Evolutionary conservation across 2,888 invertebrate species (phyloP).

Genomic region (Lampropteryx suffumata): DNA sequence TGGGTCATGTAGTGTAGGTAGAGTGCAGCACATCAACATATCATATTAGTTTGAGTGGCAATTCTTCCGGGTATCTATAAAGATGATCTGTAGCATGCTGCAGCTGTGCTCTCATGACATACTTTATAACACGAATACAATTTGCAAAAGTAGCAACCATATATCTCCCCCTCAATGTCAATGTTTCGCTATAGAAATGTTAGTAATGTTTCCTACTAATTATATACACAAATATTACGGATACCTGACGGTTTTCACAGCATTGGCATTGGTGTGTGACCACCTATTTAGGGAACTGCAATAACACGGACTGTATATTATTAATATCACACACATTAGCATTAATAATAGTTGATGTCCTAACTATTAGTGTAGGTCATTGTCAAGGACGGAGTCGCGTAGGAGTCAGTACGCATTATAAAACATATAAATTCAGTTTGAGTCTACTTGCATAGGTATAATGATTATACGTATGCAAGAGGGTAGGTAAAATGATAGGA

Average conservation of each 20-base stretch:
- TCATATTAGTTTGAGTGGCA: constrained; percentile 36
- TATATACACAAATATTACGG: constrained; percentile 34
- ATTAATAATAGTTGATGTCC: not conserved
- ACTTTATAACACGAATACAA: constrained; percentile 34
- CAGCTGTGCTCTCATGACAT: constrained; percentile 51
- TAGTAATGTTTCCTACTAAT: constrained; percentile 30
- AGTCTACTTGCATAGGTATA: too few species aligned
- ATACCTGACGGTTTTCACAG: constrained; percentile 17
- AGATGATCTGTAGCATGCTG: constrained; percentile 37
- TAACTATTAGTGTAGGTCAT: constrained; percentile 33
- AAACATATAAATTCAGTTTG: constrained; percentile 15
- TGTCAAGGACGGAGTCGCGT: constrained; percentile 61
- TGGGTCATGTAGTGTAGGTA: constrained; percentile 27
- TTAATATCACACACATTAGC: constrained; percentile 16
- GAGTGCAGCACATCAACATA: constrained; percentile 34
- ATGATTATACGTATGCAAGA: too few species aligned
- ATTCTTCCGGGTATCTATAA: constrained; percentile 27
- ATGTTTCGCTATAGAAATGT: constrained; percentile 33
- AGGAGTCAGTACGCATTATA: constrained; percentile 24
- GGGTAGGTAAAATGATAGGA: not conserved
- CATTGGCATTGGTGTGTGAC: too few species aligned
- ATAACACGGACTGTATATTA: constrained; percentile 2
- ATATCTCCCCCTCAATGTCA: constrained; percentile 56
- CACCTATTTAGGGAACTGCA: constrained; percentile 23
- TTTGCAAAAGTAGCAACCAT: constrained; percentile 45